A percentile compares a stretch with the other conserved stretches of the same genome.
Conservation (phyloP, 2,113 vertebrate genomes). For the Hippocampus barbouri region DNA sequence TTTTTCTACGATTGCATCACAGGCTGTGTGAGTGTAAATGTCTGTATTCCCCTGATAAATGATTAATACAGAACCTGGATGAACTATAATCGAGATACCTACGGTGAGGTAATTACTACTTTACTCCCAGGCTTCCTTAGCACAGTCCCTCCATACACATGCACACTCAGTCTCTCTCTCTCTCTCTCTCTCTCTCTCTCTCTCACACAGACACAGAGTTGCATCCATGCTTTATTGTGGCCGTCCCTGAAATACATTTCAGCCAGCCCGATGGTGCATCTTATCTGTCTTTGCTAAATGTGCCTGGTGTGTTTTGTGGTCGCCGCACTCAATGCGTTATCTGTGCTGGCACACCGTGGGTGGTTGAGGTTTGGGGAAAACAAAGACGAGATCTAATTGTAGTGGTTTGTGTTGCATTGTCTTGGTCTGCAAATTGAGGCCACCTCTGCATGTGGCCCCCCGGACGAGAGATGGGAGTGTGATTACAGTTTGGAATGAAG, state of each 20-base stretch:
- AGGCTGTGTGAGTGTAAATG: conserved; percentile 43
- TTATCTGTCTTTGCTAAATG: conserved; percentile 52
- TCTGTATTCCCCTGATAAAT: conserved; percentile 65
- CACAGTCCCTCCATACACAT: conserved; percentile 32
- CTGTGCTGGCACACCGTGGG: conserved; percentile 34
- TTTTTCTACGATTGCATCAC: conserved; percentile 42
- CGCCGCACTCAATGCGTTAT: conserved; percentile 44
- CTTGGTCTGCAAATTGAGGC: background rate
- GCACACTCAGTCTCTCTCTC: conserved; percentile 1
- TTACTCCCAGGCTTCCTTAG: conserved; percentile 60
- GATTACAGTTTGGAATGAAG: conserved; percentile 2
- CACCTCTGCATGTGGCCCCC: conserved; percentile 22
- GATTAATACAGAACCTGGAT: conserved; percentile 71
- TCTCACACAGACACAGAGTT: background rate
- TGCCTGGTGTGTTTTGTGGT: conserved; percentile 46
- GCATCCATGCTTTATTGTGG: conserved; percentile 37
- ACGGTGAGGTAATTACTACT: conserved; percentile 72
- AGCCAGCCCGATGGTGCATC: conserved; percentile 21
- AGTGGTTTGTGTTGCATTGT: conserved; percentile 25
- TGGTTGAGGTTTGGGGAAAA: conserved; percentile 40
- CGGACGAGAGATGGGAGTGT: background rate
- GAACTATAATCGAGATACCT: conserved; percentile 73
- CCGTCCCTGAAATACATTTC: conserved; percentile 14
- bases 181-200: conserved; percentile 14
- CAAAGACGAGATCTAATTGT: conserved; percentile 47